Evolutionary conservation across 2,797 vertebrate species (phyloP), one percentile per base, ranked within the genome.

Genomic region (Poecilia gillii): DNA sequence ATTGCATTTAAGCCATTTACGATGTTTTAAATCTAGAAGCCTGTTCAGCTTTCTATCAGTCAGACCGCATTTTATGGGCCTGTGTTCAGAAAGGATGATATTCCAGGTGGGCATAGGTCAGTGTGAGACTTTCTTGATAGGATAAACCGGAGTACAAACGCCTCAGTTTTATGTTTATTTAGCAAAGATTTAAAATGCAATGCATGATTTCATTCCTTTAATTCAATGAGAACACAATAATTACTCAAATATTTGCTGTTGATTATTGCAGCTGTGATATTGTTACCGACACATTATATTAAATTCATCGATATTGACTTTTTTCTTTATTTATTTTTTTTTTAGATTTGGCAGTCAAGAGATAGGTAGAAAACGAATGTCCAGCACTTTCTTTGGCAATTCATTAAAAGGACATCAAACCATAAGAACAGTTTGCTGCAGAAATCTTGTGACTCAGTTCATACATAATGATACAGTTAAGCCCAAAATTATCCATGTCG

Each of bases 1-100:
- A 83, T 76, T 91, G 86, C 83, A 81, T 84, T 87, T 87, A 84
- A 88, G 87, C 74, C 83, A 80, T 88, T 93, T 87, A 87, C 72
- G 82, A 86, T 4, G 81, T 86, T 41, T 83, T 84, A 78, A 91
- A 90, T 88, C 84, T 87, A 73, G 57, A 81, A 74, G 79, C 46
- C 78, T 76, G 68, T 64, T 78, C 62, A 77, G 79, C 64, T 76
- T 57, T 80, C 80, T 80, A 70, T 85, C 84, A 76, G 75, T 79
- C 55, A 81, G 47, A 77, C 31, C 46, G 33, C 3, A 0, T 39
- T 72, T 76, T 79, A 77, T 51, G 76, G 71, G 18, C 53, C 53
- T 36, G 31, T 36, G 43, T 33, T 31, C 39, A 45, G 20, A 59
- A n/a, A 59, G 72, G 12, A 36, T 11, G 18, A 25, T 77, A 47